Conservation (phyloP, 2,113 vertebrate genomes). For the Pedionomus torquatus region DNA sequence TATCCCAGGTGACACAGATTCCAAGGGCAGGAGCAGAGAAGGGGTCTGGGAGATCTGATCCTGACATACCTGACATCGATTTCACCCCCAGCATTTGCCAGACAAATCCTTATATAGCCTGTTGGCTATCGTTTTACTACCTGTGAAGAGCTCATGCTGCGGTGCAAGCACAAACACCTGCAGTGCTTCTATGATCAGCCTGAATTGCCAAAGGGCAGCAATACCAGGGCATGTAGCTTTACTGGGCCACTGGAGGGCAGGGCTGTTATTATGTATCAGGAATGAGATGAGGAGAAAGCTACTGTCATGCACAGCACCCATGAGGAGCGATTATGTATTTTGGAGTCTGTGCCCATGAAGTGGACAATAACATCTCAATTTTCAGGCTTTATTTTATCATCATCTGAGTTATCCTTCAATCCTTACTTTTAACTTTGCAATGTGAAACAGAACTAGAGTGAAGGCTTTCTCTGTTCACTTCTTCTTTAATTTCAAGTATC, state of each 20-base stretch:
- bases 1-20: background rate
- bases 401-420: background rate
- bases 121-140: background rate
- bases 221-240: background rate
- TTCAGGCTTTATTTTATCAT: background rate
- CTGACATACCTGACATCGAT: background rate
- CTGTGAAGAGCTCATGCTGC: background rate
- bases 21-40: background rate
- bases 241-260: conserved; percentile 36
- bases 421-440: fast-evolving
- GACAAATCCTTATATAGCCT: fast-evolving
- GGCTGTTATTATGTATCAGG: background rate
- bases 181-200: background rate
- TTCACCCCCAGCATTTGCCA: background rate
- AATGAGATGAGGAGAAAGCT: background rate
- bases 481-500: background rate
- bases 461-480: background rate
- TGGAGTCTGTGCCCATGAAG: background rate
- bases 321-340: fast-evolving
- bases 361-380: background rate
- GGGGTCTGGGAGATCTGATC: background rate
- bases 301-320: fast-evolving
- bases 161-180: background rate
- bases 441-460: background rate
- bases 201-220: background rate